Base-by-base conservation (phyloP, 2,888 invertebrate genomes). In the Rhimphoctona megacephalus region DNA sequence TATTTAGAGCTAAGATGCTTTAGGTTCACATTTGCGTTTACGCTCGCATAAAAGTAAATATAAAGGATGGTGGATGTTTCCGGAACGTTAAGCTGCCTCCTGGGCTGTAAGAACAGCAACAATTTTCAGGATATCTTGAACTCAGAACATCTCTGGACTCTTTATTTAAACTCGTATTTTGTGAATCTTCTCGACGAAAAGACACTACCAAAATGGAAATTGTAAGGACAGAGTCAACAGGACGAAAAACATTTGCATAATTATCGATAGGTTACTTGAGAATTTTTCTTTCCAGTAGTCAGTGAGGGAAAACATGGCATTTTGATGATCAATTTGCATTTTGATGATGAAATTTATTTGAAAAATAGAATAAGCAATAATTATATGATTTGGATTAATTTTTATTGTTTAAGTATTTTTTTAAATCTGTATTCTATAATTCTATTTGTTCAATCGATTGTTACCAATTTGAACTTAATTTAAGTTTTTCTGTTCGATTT, bases 41-140 rank as follows among this genome's bases (percentile, higher is more conserved):
- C 92, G 92, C 90, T 88, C 91, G 90, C 92, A 92, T 93, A 93
- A 93, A 93, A 92, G 91, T 91, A 93, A 92, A 93, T 93, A 93
- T 93, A 92, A 93, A 93, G 92, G 92, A 90, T 87, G 90, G 17
- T 78, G 85, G 89, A 91, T 91, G 89, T 93, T 93, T 93, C 91
- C 92, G 89, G 91, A 87, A 90, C 93, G 91, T 93, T 94, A 92
- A 93, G 84, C 90, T 88, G 82, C 80, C 85, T 81, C 81, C 67
- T 87, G 81, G 76, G n/a, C 80, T 72, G 61, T 77, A 72, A 81
- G 39, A 39, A 81, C 36, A 46, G 70, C 25, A 64, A 79, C 74
- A 81, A 39, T 70, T 81, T 84, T 79, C 67, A 66, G 30, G 72
- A 67, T 66, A 78, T 39, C 52, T 69, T 76, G 70, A 69, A 61